Conservation (phyloP, 2,797 vertebrate species). For the Notamacropus eugenii region DNA sequence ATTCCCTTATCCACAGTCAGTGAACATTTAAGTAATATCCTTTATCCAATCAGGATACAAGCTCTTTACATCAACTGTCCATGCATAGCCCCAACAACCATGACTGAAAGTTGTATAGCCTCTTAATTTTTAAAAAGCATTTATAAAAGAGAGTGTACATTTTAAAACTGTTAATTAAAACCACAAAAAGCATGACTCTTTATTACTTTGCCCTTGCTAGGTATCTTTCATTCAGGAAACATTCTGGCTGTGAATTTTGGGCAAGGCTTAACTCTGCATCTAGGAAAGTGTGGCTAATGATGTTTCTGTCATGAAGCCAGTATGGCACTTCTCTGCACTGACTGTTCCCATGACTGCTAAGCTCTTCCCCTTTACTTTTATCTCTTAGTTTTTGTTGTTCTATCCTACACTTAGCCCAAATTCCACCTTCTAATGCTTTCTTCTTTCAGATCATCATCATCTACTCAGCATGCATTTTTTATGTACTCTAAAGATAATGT, state of each 20-base stretch:
- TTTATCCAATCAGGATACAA: background rate
- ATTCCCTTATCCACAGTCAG: background rate
- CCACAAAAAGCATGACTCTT: background rate
- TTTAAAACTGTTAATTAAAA: conserved; percentile 28
- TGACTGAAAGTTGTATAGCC: conserved; percentile 5
- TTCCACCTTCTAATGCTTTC: background rate
- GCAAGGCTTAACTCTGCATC: conserved; percentile 28
- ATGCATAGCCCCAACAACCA: background rate
- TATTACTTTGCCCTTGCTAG: conserved; percentile 10
- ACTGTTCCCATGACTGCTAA: background rate
- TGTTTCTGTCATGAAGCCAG: conserved; percentile 27
- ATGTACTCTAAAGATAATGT: background rate
- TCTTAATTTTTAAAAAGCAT: conserved; percentile 51
- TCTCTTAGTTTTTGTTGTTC: background rate
- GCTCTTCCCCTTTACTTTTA: background rate
- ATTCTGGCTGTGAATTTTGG: background rate
- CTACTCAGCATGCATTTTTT: background rate
- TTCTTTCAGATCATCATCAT: background rate
- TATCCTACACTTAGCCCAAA: background rate
- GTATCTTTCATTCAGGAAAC: conserved; percentile 14
- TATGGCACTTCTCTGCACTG: conserved; percentile 41
- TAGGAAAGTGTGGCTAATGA: conserved; percentile 40
- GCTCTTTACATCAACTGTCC: background rate
- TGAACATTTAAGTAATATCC: background rate
- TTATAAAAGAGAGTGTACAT: background rate